Evolutionary conservation across 2,113 vertebrate species (phyloP), one percentile per base, ranked within the genome.

Genomic region (Sakesphorus luctuosus): DNA sequence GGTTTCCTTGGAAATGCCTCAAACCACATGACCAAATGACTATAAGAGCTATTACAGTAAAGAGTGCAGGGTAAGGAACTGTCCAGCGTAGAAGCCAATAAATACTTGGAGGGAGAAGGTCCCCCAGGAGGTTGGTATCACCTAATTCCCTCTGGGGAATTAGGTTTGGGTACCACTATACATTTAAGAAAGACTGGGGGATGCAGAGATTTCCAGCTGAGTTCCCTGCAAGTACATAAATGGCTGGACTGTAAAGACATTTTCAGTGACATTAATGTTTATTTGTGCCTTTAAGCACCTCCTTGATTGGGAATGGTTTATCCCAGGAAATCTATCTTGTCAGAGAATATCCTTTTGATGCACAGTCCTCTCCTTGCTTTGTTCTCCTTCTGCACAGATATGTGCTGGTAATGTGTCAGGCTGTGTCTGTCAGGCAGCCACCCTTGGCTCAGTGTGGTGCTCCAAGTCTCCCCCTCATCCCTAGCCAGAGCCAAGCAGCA

Each of bases 1-100:
- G 91, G 79, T 96, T 97, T 97, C 94, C 96, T 97, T 97, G 96
- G 92, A 97, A 97, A 93, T 95, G 87, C 87, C 94, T 93, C 90
- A 89, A 90, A 90, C 84, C 93, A 93, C 94, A 83, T 93, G 89
- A 92, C 73, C 81, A 71, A 94, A 40, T 38, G 69, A 79, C 86
- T 93, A 3, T 36, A 87, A 29, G 33, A 95, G 61, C 67, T 81
- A n/a, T 67, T 59, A 25, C 50, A 71, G 63, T 9, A 28, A 72
- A 46, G 63, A 62, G 16, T 11, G 65, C 72, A 77, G 75, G 75
- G 18, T 26, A 44, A 77, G 82, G 76, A 71, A 47, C 58, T 69
- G 75, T 59, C 78, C 59, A 84, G n/a, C n/a, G 25, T 1, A 56
- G 55, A 5, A 92, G n/a, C 18, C 75, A 50, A 3, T 20, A 86